phyloP scores from a whole-genome alignment of 2,888 invertebrate species.

The Troides aeacus region DNA sequence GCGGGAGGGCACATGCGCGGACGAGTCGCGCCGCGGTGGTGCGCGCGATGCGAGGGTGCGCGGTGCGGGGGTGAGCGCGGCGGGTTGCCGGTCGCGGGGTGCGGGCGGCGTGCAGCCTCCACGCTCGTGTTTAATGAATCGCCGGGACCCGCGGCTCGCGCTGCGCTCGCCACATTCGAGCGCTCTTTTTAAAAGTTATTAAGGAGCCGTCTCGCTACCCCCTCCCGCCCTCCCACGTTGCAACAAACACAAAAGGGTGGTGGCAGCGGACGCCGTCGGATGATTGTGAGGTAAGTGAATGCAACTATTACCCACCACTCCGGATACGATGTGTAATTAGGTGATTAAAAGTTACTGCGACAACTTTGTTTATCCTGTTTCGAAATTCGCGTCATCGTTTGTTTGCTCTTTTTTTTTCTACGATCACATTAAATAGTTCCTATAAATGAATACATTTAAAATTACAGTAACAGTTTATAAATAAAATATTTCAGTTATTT shows the following conservation, averaged over 20 bases:
- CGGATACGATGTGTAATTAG: constrained; percentile 17
- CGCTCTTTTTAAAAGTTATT: constrained; percentile 70
- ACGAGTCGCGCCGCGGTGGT: constrained; percentile 36
- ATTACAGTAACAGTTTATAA: background rate
- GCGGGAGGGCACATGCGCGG: constrained; percentile 35
- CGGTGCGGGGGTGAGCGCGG: constrained; percentile 40
- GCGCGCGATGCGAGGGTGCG: constrained; percentile 42
- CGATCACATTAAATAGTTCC: background rate
- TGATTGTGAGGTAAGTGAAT: constrained; percentile 52
- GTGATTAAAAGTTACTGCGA: constrained; percentile 26
- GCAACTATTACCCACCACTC: constrained; percentile 25
- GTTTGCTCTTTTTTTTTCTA: background rate
- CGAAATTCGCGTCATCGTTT: background rate
- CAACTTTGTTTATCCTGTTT: constrained; percentile 24
- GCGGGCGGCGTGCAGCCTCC: constrained; percentile 66
- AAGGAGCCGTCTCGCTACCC: constrained; percentile 58
- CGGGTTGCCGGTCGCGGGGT: constrained; percentile 41
- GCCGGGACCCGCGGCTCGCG: constrained; percentile 76
- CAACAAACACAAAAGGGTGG: constrained; percentile 56
- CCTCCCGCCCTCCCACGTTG: constrained; percentile 64
- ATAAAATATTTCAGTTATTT: background rate
- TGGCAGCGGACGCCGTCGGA: constrained; percentile 37
- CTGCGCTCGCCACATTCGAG: constrained; percentile 63
- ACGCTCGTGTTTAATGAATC: constrained; percentile 75
- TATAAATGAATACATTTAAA: background rate